Evolutionary conservation across 2,888 invertebrate genomes (phyloP).

Genomic region (Apamea sordens): DNA sequence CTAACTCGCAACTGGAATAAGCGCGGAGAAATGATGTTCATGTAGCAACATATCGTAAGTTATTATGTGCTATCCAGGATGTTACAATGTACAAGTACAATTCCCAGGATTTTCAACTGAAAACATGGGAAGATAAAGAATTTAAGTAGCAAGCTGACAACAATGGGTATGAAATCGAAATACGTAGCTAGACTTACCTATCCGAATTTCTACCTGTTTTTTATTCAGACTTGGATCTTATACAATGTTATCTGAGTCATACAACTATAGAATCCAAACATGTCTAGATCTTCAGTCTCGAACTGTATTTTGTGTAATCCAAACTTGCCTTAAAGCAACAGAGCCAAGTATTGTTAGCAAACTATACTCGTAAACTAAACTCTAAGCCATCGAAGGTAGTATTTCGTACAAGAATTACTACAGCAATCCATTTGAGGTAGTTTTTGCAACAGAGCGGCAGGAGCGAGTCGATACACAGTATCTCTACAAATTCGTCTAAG

Average conservation of each 20-base stretch:
- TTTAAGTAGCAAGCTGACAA: not conserved
- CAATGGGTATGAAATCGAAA: not conserved
- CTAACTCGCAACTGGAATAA: slow-evolving; percentile 45
- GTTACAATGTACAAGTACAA: not conserved
- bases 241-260: slow-evolving; percentile 40
- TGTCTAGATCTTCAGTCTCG: slow-evolving; percentile 28
- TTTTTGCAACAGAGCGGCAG: slow-evolving; percentile 58
- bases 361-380: slow-evolving; percentile 61
- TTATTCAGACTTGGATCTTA: slow-evolving; percentile 32
- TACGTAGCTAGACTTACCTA: not conserved
- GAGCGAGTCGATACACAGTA: slow-evolving; percentile 64
- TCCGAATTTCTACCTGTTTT: slow-evolving; percentile 11
- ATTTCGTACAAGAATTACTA: slow-evolving; percentile 64
- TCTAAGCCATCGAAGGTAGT: slow-evolving; percentile 60
- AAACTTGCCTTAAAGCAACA: slow-evolving; percentile 45
- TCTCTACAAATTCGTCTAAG: slow-evolving; percentile 78
- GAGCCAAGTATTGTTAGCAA: slow-evolving; percentile 59
- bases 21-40: slow-evolving; percentile 27
- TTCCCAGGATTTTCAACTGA: not conserved
- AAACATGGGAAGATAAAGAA: not conserved
- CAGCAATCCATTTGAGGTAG: slow-evolving; percentile 65
- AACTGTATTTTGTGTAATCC: slow-evolving; percentile 42
- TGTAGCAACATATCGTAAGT: not conserved
- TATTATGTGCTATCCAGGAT: slow-evolving; percentile 3
- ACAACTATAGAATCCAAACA: slow-evolving; percentile 12